Conservation (phyloP, 2,888 invertebrate species). For the Elmis aenea region DNA sequence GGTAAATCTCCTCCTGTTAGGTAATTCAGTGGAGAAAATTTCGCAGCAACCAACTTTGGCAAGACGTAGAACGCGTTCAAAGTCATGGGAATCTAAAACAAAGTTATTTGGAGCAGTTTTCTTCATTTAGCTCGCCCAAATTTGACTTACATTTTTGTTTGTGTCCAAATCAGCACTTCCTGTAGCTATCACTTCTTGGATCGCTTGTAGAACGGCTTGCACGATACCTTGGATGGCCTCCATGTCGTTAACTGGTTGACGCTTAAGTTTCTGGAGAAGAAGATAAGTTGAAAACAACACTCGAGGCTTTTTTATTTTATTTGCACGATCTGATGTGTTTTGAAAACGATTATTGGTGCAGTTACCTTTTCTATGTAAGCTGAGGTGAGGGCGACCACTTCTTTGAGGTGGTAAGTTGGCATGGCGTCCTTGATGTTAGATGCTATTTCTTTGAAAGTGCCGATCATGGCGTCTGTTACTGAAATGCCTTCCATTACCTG, state of each 20-base stretch:
- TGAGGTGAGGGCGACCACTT: constrained; percentile 53
- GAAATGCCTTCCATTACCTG: constrained; percentile 29
- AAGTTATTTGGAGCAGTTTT: too few species aligned
- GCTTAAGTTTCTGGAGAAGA: constrained; percentile 52
- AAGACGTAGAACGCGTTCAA: constrained; percentile 47
- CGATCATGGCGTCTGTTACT: constrained; percentile 55
- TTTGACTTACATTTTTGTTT: too few species aligned
- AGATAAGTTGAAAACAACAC: too few species aligned
- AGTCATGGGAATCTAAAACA: constrained; percentile 25
- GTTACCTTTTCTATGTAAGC: constrained; percentile 61
- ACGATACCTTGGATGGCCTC: constrained; percentile 59
- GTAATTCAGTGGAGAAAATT: constrained; percentile 58
- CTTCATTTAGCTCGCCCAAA: too few species aligned
- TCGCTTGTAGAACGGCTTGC: too few species aligned
- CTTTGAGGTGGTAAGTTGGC: constrained; percentile 59
- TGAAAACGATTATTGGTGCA: too few species aligned
- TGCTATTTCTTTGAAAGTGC: constrained; percentile 53
- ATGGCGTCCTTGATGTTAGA: constrained; percentile 54
- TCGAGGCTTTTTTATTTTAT: too few species aligned
- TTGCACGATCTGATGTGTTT: too few species aligned
- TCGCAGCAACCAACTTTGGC: constrained; percentile 55
- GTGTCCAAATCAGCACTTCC: too few species aligned
- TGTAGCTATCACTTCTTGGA: too few species aligned
- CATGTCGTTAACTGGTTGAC: constrained; percentile 58
- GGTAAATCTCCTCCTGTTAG: constrained; percentile 57